Evolutionary conservation across 30 jellyfish, hydroid and myxozoan genomes (phyloP), one percentile per base, ranked within the genome.

Genomic region (Rhopilema esculentum): DNA sequence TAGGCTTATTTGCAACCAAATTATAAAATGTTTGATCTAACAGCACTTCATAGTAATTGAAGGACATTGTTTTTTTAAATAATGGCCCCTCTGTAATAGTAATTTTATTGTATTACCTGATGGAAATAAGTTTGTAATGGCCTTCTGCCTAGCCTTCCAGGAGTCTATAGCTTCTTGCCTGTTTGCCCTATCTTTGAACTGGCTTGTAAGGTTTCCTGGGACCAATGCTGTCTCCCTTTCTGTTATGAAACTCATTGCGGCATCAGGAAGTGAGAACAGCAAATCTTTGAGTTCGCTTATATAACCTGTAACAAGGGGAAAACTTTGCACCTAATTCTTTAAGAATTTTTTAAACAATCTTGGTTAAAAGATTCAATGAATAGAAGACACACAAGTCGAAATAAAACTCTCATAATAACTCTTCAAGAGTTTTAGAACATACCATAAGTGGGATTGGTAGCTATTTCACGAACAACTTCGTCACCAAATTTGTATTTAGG

Each of bases 401-500:
- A n/a, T n/a, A n/a, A n/a, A n/a, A n/a, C n/a, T n/a, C n/a, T n/a
- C n/a, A n/a, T n/a, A n/a, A n/a, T n/a, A n/a, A n/a, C n/a, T n/a
- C n/a, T n/a, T n/a, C n/a, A n/a, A n/a, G n/a, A n/a, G n/a, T n/a
- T n/a, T n/a, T n/a, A n/a, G n/a, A n/a, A n/a, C n/a, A n/a, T n/a
- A n/a, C n/a, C n/a, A n/a, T n/a, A n/a, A n/a, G n/a, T n/a, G n/a
- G n/a, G n/a, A n/a, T n/a, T n/a, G n/a, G n/a, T 51, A 51, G 66
- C 66, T 51, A 51, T 19, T 51, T 51, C 16, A 51, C 88, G 72
- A 15, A 79, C 89, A 27, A 79, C 79, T 28, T 79, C 89, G 52
- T 79, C 89, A 1, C 80, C 89, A 79, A 51, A 25, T 62, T 79
- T 79, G 61, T 7, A 79, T 49, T 79, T 79, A 27, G 89, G 79